A percentile compares a stretch with the other conserved stretches of the same genome.
Conservation (phyloP, 2,888 invertebrate species). For the Drosophila neotestacea region DNA sequence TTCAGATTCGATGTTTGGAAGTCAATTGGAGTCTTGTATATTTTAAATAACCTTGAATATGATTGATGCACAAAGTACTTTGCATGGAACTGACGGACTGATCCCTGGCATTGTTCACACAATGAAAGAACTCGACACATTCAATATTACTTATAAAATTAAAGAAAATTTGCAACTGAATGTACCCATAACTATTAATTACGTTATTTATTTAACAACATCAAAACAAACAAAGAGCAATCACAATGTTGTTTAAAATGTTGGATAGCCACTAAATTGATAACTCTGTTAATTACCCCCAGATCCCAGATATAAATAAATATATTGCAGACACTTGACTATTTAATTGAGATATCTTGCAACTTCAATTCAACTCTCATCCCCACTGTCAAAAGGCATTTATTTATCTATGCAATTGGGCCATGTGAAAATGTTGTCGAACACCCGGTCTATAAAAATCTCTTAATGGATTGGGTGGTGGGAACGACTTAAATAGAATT, state of each 20-base stretch:
- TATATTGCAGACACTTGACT: constrained; percentile 65
- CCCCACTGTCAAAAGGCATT: constrained; percentile 23
- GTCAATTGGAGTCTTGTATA: neutral
- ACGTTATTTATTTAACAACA: neutral
- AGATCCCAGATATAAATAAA: constrained; percentile 10
- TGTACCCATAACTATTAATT: neutral
- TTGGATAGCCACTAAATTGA: neutral
- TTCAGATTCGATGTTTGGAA: neutral
- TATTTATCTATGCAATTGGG: constrained; percentile 41
- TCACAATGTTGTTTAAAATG: neutral
- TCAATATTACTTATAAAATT: neutral
- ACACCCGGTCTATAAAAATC: constrained; percentile 38
- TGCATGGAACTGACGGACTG: neutral
- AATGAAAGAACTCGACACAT: neutral
- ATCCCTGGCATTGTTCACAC: neutral
- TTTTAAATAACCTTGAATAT: neutral
- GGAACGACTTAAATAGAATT: constrained; percentile 13
- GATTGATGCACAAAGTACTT: neutral
- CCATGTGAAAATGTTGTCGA: constrained; percentile 57
- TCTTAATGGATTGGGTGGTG: constrained; percentile 30
- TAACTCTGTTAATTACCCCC: neutral
- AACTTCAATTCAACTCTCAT: constrained; percentile 6
- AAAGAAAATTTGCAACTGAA: too few species aligned
- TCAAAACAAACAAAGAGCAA: neutral
- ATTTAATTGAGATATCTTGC: constrained; percentile 65